Evolutionary conservation across 2,888 invertebrate genomes (phyloP).

Genomic region (Heliconius ismenius): DNA sequence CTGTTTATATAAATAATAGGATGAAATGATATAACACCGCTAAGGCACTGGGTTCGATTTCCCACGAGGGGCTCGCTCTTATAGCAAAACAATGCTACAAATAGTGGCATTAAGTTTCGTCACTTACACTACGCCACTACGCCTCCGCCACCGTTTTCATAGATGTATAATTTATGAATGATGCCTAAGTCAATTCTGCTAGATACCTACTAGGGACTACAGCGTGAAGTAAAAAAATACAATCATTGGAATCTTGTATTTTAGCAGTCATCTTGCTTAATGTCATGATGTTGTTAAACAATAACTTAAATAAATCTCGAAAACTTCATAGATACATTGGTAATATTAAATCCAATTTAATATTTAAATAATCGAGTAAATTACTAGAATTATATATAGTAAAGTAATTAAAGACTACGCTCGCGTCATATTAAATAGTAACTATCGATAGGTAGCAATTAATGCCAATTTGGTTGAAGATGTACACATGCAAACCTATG

Average conservation of each 20-base stretch:
- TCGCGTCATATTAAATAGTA: conserved; percentile 1
- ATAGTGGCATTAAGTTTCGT: not conserved
- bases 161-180: too few species aligned
- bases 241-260: not conserved
- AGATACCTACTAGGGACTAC: not conserved
- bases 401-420: conserved; percentile 2
- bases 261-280: not conserved
- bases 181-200: not conserved
- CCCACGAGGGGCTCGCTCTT: not conserved
- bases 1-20: conserved; percentile 55
- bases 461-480: conserved; percentile 14
- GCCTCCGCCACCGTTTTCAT: too few species aligned
- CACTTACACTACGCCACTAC: not conserved
- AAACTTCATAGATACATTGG: not conserved
- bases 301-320: too few species aligned
- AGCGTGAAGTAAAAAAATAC: not conserved
- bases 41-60: not conserved
- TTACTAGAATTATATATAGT: conserved; percentile 6
- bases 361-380: not conserved
- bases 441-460: conserved; percentile 9
- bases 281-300: too few species aligned
- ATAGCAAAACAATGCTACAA: too few species aligned
- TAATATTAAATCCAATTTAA: not conserved
- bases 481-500: conserved; percentile 20
- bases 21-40: not conserved